Evolutionary conservation across 35 echinoderm and acorn worm genomes (phyloP), one percentile per base, ranked within the genome.

Genomic region (Heliocidaris erythrogramma): DNA sequence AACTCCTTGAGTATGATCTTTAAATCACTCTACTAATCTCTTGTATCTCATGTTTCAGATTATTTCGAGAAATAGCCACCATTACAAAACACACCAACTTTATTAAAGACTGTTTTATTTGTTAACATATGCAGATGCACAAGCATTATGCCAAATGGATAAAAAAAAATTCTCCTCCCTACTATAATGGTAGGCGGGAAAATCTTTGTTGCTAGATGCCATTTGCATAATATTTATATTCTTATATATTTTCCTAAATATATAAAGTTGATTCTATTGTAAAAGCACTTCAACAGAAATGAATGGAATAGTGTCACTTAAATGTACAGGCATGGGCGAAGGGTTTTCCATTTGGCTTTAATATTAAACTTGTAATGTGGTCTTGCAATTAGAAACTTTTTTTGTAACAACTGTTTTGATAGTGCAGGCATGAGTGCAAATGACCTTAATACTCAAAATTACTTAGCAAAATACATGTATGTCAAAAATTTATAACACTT

Each of bases 211-310:
- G 24, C 21, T 27, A 69, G 13, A 69, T 69, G 60, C 14, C 29
- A 90, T 90, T 90, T 29, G 88, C 88, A 35, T 47, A 90, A 47
- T 90, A 90, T 49, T 29, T 90, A 90, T 90, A 49, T 32, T 90
- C 48, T 21, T 7, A 47, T 47, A 31, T 47, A 31, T 30, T 14
- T 32, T 27, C 18, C 48, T 90, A 35, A 90, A 90, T 13, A 90
- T 32, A 47, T 90, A 48, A 30, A 47, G 48, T 47, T 92, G 11
- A 24, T 47, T 47, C 47, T 92, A 69, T 69, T 69, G 60, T 18
- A 69, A 69, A 69, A 69, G 24, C 60, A 69, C 5, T 24, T 14
- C 24, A 27, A 69, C 60, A 69, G 16, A 27, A 27, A 27, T 69
- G 6, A 69, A 27, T 69, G 24, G 60, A 69, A 69, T 69, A 69